Conservation (phyloP, 2,113 vertebrate species). For the Mirza zaza region DNA sequence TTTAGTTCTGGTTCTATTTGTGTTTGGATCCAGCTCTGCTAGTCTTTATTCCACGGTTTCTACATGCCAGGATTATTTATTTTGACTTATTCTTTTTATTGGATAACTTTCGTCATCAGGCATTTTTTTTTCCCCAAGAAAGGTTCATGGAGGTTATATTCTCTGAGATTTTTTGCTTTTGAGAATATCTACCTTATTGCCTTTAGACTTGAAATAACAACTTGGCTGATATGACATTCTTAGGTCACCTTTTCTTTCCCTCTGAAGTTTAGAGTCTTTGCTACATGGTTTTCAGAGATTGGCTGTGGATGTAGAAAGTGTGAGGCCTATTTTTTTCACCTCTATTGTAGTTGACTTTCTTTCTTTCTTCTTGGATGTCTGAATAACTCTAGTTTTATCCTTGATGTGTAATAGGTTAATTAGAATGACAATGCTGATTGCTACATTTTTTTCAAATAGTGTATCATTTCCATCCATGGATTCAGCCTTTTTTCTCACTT, state of each 20-base stretch:
- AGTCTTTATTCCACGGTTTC: neutral
- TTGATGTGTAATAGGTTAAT: neutral
- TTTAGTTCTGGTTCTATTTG: neutral
- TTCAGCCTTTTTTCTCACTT: neutral
- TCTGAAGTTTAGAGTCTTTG: neutral
- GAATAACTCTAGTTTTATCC: neutral
- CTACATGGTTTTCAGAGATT: neutral
- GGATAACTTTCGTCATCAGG: neutral
- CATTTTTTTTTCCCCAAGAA: neutral
- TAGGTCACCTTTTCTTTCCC: neutral
- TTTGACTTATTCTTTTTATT: neutral
- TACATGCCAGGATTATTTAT: neutral
- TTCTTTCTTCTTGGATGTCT: neutral
- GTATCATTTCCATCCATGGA: neutral
- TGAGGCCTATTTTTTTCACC: neutral
- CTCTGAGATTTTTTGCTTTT: constrained; percentile 15
- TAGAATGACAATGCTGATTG: neutral
- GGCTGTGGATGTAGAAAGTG: neutral
- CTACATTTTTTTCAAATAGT: neutral
- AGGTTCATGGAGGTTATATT: neutral
- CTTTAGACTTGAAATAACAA: constrained; percentile 11
- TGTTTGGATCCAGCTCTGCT: neutral
- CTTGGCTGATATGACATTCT: neutral
- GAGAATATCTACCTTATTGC: constrained; percentile 10
- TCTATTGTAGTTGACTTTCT: neutral